These are phyloP conservation scores for Isotomurus palustris DNA, from an alignment of 2,888 invertebrate genomes.

Conservation along the genomic window DNA sequence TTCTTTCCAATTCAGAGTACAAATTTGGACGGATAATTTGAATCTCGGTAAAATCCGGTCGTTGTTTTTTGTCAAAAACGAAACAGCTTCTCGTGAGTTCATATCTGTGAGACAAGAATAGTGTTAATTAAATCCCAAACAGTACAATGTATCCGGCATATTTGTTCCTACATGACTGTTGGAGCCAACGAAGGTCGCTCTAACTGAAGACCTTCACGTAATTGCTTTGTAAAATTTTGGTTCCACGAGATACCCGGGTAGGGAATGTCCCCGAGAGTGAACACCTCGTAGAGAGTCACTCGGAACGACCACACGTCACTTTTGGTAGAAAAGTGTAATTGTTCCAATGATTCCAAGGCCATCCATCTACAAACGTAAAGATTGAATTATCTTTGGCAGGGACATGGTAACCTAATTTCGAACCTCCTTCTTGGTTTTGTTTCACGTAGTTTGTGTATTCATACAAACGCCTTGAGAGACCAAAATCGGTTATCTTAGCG, in stretches of 20 bases:
- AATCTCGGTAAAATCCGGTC: too few species aligned
- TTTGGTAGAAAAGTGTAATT: neutral
- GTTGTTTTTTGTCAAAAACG: too few species aligned
- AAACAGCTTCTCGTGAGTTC: too few species aligned
- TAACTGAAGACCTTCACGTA: neutral
- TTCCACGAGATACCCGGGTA: neutral
- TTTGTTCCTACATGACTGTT: neutral
- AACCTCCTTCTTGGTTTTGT: conserved; percentile 13
- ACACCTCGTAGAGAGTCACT: neutral
- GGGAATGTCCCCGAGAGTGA: neutral
- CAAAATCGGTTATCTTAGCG: conserved; percentile 17
- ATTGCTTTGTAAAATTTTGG: neutral
- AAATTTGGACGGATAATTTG: too few species aligned
- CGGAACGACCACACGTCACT: neutral
- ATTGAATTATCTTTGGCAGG: too few species aligned
- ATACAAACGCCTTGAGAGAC: conserved; percentile 10
- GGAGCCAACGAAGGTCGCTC: neutral
- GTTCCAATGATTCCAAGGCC: neutral
- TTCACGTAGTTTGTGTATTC: conserved; percentile 16
- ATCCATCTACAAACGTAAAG: neutral
- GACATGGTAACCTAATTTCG: too few species aligned
- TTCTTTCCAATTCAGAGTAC: too few species aligned
- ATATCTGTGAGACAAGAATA: too few species aligned
- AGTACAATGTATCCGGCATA: too few species aligned
- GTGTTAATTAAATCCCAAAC: too few species aligned